phyloP scores from a whole-genome alignment of 2,797 vertebrate species.

The Phrynocephalus guinanensis region DNA sequence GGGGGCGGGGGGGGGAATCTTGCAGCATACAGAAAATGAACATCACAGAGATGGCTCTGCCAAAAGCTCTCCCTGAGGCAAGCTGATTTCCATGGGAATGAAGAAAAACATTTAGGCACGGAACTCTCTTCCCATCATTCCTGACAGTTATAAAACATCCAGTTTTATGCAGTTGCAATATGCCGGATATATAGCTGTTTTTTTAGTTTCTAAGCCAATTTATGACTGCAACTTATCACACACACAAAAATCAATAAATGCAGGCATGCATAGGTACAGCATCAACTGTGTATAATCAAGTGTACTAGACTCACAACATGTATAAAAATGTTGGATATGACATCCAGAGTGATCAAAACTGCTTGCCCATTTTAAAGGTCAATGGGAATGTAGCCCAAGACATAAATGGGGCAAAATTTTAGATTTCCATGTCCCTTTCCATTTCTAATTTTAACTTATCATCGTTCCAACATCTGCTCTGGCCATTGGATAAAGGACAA shows the following conservation, averaged over 20 bases:
- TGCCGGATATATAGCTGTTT: not conserved
- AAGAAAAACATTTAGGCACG: not conserved
- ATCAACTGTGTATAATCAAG: not conserved
- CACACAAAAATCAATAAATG: not conserved
- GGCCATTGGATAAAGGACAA: not conserved
- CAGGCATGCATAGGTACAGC: fast-evolving
- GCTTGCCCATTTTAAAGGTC: not conserved
- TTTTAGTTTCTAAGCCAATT: not conserved
- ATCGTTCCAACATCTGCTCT: conserved; percentile 1
- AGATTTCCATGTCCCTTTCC: not conserved
- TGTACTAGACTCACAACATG: not conserved
- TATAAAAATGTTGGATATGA: not conserved
- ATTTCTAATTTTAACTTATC: not conserved
- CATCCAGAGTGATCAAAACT: not conserved
- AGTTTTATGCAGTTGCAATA: not conserved
- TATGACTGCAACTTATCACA: not conserved
- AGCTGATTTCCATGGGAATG: not conserved
- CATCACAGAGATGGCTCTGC: not conserved
- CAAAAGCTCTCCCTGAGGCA: not conserved
- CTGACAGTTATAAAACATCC: not conserved
- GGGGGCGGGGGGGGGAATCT: no score
- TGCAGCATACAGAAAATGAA: not conserved
- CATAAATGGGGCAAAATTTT: not conserved
- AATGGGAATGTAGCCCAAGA: not conserved
- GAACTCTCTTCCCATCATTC: not conserved